A percentile compares a stretch with the other conserved stretches of the same genome.
phyloP scores from a whole-genome alignment of 2,113 vertebrate species.

The Dicaeum eximium region DNA sequence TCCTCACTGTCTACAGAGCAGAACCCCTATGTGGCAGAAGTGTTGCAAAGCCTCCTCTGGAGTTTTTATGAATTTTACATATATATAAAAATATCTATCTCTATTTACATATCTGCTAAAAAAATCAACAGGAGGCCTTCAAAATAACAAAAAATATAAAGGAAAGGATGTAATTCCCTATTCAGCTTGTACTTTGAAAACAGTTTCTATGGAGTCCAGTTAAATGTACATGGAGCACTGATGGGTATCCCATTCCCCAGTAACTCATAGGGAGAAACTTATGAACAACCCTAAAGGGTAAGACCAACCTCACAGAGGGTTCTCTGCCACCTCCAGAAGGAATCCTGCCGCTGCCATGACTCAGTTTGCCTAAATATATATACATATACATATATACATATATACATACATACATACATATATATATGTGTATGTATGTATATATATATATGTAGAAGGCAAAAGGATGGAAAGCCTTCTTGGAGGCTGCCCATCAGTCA shows the following conservation, averaged over 20 bases:
- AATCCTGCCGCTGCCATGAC: neutral
- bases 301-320: neutral
- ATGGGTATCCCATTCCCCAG: neutral
- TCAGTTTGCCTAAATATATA: neutral
- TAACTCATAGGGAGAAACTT: neutral
- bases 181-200: neutral
- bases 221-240: neutral
- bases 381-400: fast-evolving
- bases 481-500: fast-evolving
- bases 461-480: neutral
- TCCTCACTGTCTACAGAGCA: neutral
- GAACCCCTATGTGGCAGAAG: neutral
- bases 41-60: neutral
- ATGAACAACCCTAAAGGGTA: neutral
- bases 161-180: neutral
- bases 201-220: neutral
- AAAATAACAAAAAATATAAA: neutral
- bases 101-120: neutral
- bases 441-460: neutral
- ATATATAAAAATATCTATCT: neutral
- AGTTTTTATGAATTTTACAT: neutral
- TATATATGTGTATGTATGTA: no score
- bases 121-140: neutral
- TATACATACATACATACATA: no score
- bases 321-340: neutral